Conservation (phyloP, 2,888 invertebrate species). For the Acanthosoma haemorrhoidale region DNA sequence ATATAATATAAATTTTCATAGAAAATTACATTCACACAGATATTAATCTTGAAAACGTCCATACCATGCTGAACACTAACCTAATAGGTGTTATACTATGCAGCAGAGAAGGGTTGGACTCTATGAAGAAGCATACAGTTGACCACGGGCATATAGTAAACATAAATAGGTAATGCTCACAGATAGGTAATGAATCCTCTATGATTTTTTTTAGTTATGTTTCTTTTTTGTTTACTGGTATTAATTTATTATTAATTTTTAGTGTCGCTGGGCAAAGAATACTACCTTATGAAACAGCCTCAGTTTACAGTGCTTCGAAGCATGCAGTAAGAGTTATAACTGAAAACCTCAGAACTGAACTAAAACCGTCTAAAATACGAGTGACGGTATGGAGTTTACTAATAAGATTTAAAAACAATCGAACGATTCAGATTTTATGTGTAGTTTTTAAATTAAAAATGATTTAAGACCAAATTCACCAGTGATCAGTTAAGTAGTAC, state of each 20-base stretch:
- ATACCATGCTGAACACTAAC: slow-evolving; percentile 39
- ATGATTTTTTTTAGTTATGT: not conserved
- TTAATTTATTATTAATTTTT: no score
- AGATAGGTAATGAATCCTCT: not conserved
- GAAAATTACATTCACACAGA: no score
- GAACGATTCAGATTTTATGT: no score
- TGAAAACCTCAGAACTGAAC: slow-evolving; percentile 42
- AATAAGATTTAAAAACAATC: not conserved
- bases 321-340: slow-evolving; percentile 49
- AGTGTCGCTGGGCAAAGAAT: slow-evolving; percentile 50
- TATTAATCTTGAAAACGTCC: slow-evolving; percentile 34
- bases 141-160: slow-evolving; percentile 41
- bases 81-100: slow-evolving; percentile 36
- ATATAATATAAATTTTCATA: no score
- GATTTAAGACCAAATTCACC: no score
- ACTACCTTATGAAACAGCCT: slow-evolving; percentile 42
- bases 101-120: slow-evolving; percentile 37
- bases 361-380: slow-evolving; percentile 47
- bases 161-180: slow-evolving; percentile 40
- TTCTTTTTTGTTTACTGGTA: not conserved
- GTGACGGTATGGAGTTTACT: slow-evolving; percentile 41
- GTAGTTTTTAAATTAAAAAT: no score
- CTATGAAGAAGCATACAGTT: slow-evolving; percentile 38
- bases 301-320: slow-evolving; percentile 50
- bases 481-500: no score